phyloP scores from a whole-genome alignment of 2,113 vertebrate genomes.

The Vanacampus margaritifer region DNA sequence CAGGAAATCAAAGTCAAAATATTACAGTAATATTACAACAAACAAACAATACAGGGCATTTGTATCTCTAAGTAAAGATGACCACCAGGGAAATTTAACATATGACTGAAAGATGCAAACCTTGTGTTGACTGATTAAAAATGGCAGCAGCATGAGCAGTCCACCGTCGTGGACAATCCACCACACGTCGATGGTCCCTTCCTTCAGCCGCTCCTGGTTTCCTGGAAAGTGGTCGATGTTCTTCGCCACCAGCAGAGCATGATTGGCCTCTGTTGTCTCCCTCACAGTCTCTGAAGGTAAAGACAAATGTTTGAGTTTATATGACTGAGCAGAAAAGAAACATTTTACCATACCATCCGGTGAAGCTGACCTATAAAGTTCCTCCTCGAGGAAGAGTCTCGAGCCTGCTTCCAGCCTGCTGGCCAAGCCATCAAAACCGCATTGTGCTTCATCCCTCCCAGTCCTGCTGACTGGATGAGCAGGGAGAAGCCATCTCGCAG shows the following conservation, averaged over 20 bases:
- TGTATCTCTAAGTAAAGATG: background rate
- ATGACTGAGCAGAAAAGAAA: background rate
- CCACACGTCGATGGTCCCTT: conserved; percentile 88
- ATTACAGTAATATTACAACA: background rate
- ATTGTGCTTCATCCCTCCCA: conserved; percentile 96
- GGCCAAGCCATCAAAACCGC: conserved; percentile 92
- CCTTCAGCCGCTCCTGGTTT: conserved; percentile 83
- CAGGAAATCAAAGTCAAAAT: background rate
- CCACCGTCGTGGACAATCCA: conserved; percentile 97
- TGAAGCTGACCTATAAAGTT: conserved; percentile 84
- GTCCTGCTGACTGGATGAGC: conserved; percentile 90
- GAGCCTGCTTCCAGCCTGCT: conserved; percentile 75
- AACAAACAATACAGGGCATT: background rate
- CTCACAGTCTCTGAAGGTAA: conserved; percentile 81
- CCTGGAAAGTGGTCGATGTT: conserved; percentile 86
- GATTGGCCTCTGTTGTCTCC: conserved; percentile 88
- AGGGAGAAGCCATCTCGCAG: conserved; percentile 89
- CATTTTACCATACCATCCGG: background rate
- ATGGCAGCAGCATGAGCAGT: conserved; percentile 93
- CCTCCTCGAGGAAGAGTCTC: conserved; percentile 77
- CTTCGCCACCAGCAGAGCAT: conserved; percentile 90
- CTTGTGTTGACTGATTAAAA: conserved; percentile 92
- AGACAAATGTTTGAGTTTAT: conserved; percentile 2
- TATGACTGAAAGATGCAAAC: conserved; percentile 46
- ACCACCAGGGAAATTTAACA: background rate